Conservation (phyloP, 2,113 vertebrate species). For the Oryzias woworae region DNA sequence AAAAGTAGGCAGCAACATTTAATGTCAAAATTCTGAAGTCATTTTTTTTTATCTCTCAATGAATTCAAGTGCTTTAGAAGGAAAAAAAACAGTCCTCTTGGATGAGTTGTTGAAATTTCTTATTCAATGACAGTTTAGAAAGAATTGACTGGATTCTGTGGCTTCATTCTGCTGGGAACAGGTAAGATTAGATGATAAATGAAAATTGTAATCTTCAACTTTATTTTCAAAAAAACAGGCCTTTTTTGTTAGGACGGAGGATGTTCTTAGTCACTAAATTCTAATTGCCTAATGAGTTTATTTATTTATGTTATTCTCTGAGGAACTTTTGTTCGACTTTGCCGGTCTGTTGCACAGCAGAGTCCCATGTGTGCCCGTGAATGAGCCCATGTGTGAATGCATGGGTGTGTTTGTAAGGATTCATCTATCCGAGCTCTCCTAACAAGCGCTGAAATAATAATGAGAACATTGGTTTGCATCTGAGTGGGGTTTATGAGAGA, state of each 20-base stretch:
- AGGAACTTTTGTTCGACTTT: slow-evolving; percentile 18
- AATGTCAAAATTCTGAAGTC: too few relatives aligned
- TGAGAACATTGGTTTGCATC: slow-evolving; percentile 60
- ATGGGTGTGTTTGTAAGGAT: slow-evolving; percentile 63
- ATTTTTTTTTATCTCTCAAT: too few relatives aligned
- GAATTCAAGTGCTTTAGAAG: too few relatives aligned
- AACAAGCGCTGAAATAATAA: slow-evolving; percentile 72
- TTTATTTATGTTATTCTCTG: slow-evolving; percentile 48
- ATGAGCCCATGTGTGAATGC: slow-evolving; percentile 56
- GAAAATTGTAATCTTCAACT: not conserved
- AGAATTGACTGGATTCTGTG: not conserved
- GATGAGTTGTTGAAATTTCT: too few relatives aligned
- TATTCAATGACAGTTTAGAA: too few relatives aligned
- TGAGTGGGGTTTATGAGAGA: slow-evolving; percentile 36
- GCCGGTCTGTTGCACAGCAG: slow-evolving; percentile 34
- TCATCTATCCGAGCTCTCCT: slow-evolving; percentile 59
- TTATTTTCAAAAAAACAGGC: not conserved
- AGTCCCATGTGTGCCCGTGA: slow-evolving; percentile 37
- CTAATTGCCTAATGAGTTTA: slow-evolving; percentile 35
- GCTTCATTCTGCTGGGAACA: too few relatives aligned
- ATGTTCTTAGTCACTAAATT: slow-evolving; percentile 17
- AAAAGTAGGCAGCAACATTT: too few relatives aligned
- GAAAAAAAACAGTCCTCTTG: too few relatives aligned
- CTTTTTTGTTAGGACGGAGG: not conserved
- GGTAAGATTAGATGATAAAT: too few relatives aligned